Evolutionary conservation across 1,140 invertebrate species (phyloP).

Genomic region (Aporrectodea caliginosa): DNA sequence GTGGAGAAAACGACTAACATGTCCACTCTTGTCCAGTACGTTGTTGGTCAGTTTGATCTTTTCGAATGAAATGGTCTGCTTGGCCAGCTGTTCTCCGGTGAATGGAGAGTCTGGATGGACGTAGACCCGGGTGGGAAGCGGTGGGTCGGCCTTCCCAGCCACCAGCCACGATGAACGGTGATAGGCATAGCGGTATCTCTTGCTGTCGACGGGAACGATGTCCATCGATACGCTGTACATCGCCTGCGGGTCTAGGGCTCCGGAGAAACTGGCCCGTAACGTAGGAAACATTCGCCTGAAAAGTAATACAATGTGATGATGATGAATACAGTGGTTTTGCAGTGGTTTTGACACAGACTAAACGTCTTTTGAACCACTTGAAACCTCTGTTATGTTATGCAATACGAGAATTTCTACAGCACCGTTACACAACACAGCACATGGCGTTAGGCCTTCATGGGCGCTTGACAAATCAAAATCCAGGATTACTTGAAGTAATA

Average conservation of each 20-base stretch:
- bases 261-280: slow-evolving; percentile 84
- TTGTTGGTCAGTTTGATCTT: slow-evolving; percentile 99
- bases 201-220: slow-evolving; percentile 94
- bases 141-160: slow-evolving; percentile 96
- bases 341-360: no score
- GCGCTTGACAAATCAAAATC: no score
- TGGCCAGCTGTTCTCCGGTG: slow-evolving; percentile 87
- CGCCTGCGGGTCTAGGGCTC: slow-evolving; percentile 61
- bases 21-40: slow-evolving; percentile 96
- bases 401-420: no score
- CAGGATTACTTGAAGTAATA: no score
- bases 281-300: slow-evolving; percentile 96
- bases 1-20: slow-evolving; percentile 75
- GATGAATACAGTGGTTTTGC: neutral
- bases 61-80: slow-evolving; percentile 98
- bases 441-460: no score
- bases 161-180: slow-evolving; percentile 96
- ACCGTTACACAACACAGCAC: no score
- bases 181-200: slow-evolving; percentile 97
- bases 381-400: no score
- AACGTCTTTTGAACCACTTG: no score
- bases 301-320: neutral
- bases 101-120: slow-evolving; percentile 96
- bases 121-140: slow-evolving; percentile 80
- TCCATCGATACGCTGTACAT: slow-evolving; percentile 91